phyloP scores from a whole-genome alignment of 2,797 vertebrate species.

The Rhadinocentrus ornatus region DNA sequence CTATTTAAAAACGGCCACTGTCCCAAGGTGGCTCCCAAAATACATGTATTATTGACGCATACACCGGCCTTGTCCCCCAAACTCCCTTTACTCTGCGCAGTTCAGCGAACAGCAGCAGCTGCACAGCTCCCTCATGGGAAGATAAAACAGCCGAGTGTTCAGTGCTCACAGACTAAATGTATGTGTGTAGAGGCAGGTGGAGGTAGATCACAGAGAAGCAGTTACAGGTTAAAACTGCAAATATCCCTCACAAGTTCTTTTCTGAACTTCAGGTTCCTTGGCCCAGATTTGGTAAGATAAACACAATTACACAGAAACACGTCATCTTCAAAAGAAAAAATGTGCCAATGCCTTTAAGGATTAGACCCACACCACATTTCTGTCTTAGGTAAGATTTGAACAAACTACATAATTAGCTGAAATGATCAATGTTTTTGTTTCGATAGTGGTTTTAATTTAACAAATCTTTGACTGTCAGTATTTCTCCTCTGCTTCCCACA shows the following conservation, averaged over 20 bases:
- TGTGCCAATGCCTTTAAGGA: not conserved
- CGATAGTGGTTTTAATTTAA: not conserved
- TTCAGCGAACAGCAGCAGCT: conserved; percentile 51
- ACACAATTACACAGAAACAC: conserved; percentile 1
- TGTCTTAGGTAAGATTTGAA: not conserved
- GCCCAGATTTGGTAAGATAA: not conserved
- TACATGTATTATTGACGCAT: conserved; percentile 74
- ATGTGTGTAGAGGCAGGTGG: conserved; percentile 24
- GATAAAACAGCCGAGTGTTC: conserved; percentile 22
- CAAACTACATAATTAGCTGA: not conserved
- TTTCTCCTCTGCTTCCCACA: conserved; percentile 11
- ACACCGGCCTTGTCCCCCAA: conserved; percentile 46
- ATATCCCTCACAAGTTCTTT: conserved; percentile 15
- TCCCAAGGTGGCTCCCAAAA: conserved; percentile 68
- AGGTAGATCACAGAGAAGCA: conserved; percentile 26
- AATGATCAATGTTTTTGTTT: not conserved
- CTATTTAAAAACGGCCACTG: conserved; percentile 71
- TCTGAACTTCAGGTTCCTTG: conserved; percentile 9
- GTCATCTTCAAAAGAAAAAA: not conserved
- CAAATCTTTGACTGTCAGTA: not conserved
- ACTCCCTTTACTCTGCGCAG: conserved; percentile 55
- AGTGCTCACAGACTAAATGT: conserved; percentile 38
- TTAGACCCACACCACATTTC: not conserved
- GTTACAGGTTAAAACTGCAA: conserved; percentile 25
- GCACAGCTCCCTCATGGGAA: conserved; percentile 45